These are phyloP conservation scores for Oxygymnocypris stewartii DNA, from an alignment of 2,113 vertebrate species.

Conservation along the genomic window DNA sequence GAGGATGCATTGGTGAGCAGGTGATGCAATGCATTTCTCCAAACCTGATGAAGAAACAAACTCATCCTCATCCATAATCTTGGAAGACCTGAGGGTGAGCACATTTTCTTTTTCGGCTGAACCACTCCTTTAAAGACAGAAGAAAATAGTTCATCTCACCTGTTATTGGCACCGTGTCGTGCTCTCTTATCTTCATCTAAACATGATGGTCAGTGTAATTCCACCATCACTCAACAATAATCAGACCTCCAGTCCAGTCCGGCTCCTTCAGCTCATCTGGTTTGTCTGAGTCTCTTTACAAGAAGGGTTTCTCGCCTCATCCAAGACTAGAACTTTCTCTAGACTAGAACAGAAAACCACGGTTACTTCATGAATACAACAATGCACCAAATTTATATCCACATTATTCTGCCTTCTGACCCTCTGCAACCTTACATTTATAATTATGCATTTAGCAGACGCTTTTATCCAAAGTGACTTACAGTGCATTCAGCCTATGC, in stretches of 20 bases:
- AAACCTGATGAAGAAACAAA: too few relatives aligned
- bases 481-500: too few relatives aligned
- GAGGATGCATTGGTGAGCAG: too few relatives aligned
- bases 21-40: too few relatives aligned
- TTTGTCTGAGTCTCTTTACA: background rate
- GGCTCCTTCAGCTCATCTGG: background rate
- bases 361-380: background rate
- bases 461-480: too few relatives aligned
- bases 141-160: background rate
- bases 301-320: background rate
- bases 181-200: background rate
- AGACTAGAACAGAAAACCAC: background rate
- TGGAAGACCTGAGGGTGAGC: too few relatives aligned
- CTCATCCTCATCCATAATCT: too few relatives aligned
- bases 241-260: background rate
- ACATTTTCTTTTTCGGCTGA: too few relatives aligned
- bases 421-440: too few relatives aligned
- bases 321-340: background rate
- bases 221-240: background rate
- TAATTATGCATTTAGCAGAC: too few relatives aligned
- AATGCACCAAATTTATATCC: background rate
- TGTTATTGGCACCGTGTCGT: background rate
- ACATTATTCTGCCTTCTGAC: background rate
- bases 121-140: background rate
- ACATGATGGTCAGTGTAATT: background rate